Evolutionary conservation across 2,888 invertebrate species (phyloP).

Genomic region (Acanthosepion pharaonis): DNA sequence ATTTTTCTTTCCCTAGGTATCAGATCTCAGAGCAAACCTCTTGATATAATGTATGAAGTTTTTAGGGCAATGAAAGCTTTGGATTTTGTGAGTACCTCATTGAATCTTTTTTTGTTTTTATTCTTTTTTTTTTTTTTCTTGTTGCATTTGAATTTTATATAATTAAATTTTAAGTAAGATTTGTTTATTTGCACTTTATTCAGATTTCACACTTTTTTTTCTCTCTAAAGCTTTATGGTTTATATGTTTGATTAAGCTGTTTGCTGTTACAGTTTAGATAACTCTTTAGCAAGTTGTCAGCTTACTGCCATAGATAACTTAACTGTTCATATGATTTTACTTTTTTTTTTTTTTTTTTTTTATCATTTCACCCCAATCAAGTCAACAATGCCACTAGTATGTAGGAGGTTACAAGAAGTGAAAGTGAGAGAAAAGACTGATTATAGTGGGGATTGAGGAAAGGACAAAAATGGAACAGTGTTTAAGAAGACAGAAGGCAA

Average conservation of each 20-base stretch:
- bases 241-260: neutral
- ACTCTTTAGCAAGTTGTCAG: too few relatives aligned
- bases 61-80: conserved; percentile 99
- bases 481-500: too few relatives aligned
- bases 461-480: too few relatives aligned
- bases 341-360: too few relatives aligned
- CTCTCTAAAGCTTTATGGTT: neutral
- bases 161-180: neutral
- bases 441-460: too few relatives aligned
- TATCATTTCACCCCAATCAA: too few relatives aligned
- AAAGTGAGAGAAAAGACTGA: too few relatives aligned
- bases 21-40: conserved; percentile 97
- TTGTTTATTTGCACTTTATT: neutral
- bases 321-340: too few relatives aligned
- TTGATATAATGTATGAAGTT: conserved; percentile 99
- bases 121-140: neutral
- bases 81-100: conserved; percentile 83
- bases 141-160: neutral
- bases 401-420: too few relatives aligned
- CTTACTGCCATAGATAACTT: too few relatives aligned
- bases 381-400: too few relatives aligned
- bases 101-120: neutral
- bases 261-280: too few relatives aligned
- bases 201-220: neutral
- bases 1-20: conserved; percentile 78